Evolutionary conservation across 2,113 vertebrate genomes (phyloP).

Genomic region (Aythya baeri): DNA sequence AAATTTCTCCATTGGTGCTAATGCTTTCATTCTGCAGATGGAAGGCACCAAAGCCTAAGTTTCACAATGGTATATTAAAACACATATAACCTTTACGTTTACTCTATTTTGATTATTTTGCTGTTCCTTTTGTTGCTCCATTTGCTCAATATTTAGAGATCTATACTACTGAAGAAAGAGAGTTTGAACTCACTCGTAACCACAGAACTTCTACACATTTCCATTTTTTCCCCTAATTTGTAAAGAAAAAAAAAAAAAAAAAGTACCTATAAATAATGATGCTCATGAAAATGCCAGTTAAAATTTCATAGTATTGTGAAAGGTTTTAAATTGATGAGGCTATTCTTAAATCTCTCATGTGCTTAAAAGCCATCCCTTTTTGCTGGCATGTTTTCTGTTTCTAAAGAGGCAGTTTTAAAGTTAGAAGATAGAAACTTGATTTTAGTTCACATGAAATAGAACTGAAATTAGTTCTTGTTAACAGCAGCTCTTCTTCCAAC

Average conservation of each 20-base stretch:
- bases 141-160: background rate
- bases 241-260: background rate
- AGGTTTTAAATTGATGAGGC: background rate
- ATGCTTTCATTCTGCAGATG: background rate
- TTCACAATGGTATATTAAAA: background rate
- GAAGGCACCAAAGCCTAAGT: background rate
- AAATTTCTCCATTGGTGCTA: background rate
- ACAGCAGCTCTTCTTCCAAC: background rate
- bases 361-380: background rate
- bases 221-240: background rate
- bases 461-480: background rate
- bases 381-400: background rate
- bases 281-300: background rate
- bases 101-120: background rate
- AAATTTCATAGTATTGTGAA: background rate
- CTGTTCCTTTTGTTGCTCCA: background rate
- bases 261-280: background rate
- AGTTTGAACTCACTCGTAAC: background rate
- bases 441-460: background rate
- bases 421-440: background rate
- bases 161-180: background rate
- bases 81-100: background rate
- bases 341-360: background rate
- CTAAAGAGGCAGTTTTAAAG: background rate
- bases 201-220: background rate